phyloP scores from a whole-genome alignment of 2,888 invertebrate species.

The Caenorhabditis sp. region DNA sequence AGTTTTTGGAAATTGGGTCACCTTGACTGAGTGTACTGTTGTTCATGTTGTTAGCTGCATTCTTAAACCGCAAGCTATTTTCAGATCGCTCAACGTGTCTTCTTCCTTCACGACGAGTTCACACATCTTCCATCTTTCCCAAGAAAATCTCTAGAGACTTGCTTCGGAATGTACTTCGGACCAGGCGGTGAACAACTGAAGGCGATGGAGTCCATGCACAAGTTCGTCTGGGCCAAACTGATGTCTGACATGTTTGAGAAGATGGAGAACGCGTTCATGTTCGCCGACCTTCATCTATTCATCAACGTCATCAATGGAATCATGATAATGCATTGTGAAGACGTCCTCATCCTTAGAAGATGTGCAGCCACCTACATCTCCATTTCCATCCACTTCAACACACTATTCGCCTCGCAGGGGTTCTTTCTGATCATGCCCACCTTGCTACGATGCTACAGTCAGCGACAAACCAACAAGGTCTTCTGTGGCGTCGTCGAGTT shows the following conservation, averaged over 20 bases:
- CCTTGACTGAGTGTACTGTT: too few species aligned
- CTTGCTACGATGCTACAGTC: constrained; percentile 95
- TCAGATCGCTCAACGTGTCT: constrained; percentile 95
- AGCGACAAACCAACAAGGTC: constrained; percentile 96
- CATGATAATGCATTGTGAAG: constrained; percentile 96
- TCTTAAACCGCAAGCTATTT: too few species aligned
- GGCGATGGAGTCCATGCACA: constrained; percentile 96
- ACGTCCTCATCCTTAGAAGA: constrained; percentile 93
- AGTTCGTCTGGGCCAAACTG: constrained; percentile 97
- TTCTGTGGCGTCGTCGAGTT: constrained; percentile 97
- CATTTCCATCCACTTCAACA: constrained; percentile 97
- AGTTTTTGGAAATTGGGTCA: too few species aligned
- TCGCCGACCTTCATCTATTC: constrained; percentile 95
- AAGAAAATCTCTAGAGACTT: constrained; percentile 96
- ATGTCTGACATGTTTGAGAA: constrained; percentile 82
- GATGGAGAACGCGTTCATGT: constrained; percentile 84
- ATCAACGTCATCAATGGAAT: constrained; percentile 96
- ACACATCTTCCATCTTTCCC: constrained; percentile 99
- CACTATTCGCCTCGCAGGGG: constrained; percentile 92
- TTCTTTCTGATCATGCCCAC: constrained; percentile 98
- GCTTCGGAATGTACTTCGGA: constrained; percentile 91
- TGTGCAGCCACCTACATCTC: constrained; percentile 98
- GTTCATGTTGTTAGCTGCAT: too few species aligned
- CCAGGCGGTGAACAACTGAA: constrained; percentile 88
- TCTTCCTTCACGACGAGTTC: constrained; percentile 97